phyloP scores from a whole-genome alignment of 1,140 invertebrate genomes.

The Drosophila arizonae region DNA sequence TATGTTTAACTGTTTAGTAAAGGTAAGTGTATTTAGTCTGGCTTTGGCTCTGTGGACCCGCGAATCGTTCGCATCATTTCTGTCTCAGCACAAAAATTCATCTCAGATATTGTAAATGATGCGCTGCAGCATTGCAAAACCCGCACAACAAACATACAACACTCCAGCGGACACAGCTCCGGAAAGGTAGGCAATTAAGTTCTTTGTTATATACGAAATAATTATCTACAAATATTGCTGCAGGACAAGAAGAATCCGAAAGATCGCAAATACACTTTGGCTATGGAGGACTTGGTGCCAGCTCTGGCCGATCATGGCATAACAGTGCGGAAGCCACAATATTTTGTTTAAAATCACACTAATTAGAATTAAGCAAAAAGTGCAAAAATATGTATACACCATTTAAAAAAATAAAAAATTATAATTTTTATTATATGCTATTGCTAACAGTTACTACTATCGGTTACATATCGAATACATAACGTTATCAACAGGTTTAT shows the following conservation, averaged over 20 bases:
- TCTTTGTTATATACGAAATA: background rate
- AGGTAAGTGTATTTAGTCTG: conserved; percentile 84
- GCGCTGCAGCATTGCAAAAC: conserved; percentile 98
- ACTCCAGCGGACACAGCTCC: conserved; percentile 76
- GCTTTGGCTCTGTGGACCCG: conserved; percentile 95
- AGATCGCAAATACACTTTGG: conserved; percentile 95
- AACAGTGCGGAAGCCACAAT: conserved; percentile 96
- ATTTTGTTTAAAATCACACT: conserved; percentile 83
- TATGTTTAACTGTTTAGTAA: background rate
- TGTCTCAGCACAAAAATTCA: conserved; percentile 97
- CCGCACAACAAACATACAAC: conserved; percentile 88
- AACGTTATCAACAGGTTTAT: no score
- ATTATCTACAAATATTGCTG: background rate
- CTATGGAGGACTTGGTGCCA: conserved; percentile 97
- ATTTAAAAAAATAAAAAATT: background rate
- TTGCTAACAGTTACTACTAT: conserved; percentile 12
- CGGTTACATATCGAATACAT: no score
- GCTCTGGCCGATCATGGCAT: conserved; percentile 98
- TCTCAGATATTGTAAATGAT: conserved; percentile 98
- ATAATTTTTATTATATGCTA: background rate
- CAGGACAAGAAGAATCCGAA: conserved; percentile 84
- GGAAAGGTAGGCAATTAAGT: conserved; percentile 48
- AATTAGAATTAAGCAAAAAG: conserved; percentile 58
- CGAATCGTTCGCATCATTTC: conserved; percentile 93
- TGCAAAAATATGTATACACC: background rate